phyloP scores from a whole-genome alignment of 1,140 invertebrate genomes.

The Campoletis sonorensis region DNA sequence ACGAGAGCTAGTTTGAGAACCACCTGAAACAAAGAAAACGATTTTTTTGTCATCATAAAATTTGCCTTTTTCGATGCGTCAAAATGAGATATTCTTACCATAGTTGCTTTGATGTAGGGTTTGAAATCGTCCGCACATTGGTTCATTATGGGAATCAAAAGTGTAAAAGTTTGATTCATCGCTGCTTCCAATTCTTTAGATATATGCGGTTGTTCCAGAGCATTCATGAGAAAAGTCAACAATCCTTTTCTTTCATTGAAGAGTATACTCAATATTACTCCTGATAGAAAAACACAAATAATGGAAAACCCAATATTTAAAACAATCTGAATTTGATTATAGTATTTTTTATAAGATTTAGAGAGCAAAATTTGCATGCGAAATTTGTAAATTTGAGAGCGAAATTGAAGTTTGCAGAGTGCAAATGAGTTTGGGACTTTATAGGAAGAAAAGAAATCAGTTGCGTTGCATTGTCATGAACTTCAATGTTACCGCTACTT shows the following conservation, averaged over 20 bases:
- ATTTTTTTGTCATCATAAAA: no score
- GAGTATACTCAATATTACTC: conserved; percentile 54
- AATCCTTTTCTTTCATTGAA: conserved; percentile 57
- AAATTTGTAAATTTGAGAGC: no score
- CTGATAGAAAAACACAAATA: conserved; percentile 47
- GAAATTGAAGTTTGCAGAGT: neutral
- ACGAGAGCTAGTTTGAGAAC: conserved; percentile 54
- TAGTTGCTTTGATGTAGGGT: conserved; percentile 57
- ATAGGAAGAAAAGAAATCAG: no score
- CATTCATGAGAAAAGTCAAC: conserved; percentile 53
- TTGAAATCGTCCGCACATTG: conserved; percentile 56
- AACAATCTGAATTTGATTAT: neutral
- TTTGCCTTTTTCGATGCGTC: no score
- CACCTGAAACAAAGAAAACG: conserved; percentile 51
- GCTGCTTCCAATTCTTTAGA: conserved; percentile 38
- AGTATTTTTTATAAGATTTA: no score
- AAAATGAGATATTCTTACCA: conserved; percentile 53
- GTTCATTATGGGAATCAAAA: conserved; percentile 58
- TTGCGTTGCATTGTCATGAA: no score
- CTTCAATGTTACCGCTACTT: no score
- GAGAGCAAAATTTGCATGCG: no score
- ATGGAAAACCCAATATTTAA: neutral
- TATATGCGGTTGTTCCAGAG: conserved; percentile 27
- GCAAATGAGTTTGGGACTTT: no score
- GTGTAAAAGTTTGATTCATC: conserved; percentile 57